Base-by-base conservation (phyloP, 2,113 vertebrate species). In the Ameiurus melas region DNA sequence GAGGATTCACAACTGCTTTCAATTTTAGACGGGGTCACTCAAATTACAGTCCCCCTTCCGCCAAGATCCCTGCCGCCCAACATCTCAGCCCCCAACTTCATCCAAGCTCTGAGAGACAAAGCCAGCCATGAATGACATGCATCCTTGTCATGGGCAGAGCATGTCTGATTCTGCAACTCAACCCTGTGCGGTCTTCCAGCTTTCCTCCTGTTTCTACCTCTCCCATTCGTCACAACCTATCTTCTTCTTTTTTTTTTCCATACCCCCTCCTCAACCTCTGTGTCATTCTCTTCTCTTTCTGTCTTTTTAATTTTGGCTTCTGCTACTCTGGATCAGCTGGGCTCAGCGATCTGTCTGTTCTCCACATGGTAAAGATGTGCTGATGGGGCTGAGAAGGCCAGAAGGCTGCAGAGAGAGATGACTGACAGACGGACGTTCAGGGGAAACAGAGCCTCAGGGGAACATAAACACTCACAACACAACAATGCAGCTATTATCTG, bases 1-100 rank as follows among this genome's bases (percentile, higher is more conserved):
- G 90, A 93, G 90, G 81, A 90, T 91, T 91, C 87, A 83, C 92
- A 93, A 93, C 92, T 92, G 92, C 90, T 92, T 93, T 92, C 91
- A 93, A 93, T 93, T 92, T 93, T 89, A 85, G 89, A 90, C 30
- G 88, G 88, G 92, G 90, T 92, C 91, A 92, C 91, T 93, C 92
- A 87, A 90, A 92, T 93, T 93, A 92, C 92, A 92, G 89, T 90
- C 90, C 89, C 89, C 91, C 66, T 90, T 90, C 87, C 27, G 71
- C 66, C 90, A 85, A 88, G 43, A 89, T 85, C 89, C 87, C 75
- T 51, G 20, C 73, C 86, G 78, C 90, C 57, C 85, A 9, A 55
- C 60, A 87, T 84, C 82, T 20, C 55, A 71, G 17, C 51, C n/a
- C 85, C 22, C 55, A 36, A 82, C 84, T 70, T 85, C 81, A 55